A percentile compares a stretch with the other conserved stretches of the same genome.
Evolutionary conservation across 2,888 invertebrate genomes (phyloP).

Genomic region (Cecidostiba fungosa): DNA sequence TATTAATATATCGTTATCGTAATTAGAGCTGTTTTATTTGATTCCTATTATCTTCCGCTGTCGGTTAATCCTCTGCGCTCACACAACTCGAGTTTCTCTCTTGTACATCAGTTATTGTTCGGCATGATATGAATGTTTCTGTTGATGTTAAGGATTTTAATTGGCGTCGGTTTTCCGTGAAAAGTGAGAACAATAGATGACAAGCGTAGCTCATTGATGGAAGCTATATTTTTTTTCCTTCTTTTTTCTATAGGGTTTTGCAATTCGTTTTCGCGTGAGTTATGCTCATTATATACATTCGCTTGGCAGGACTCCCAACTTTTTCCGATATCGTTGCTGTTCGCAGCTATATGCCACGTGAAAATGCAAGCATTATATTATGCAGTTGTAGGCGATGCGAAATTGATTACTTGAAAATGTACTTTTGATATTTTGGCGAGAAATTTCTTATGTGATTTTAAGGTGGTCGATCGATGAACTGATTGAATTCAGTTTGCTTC

Average conservation of each 20-base stretch:
- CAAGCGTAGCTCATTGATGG: not conserved
- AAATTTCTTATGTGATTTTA: too few species aligned
- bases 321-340: not conserved
- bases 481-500: not conserved
- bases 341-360: not conserved
- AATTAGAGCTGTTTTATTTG: not conserved
- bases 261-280: not conserved
- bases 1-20: not conserved
- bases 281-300: not conserved
- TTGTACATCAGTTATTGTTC: too few species aligned
- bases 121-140: not conserved
- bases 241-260: not conserved
- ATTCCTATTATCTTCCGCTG: not conserved
- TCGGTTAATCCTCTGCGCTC: not conserved
- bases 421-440: not conserved
- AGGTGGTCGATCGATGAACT: not conserved
- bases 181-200: not conserved
- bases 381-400: not conserved
- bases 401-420: not conserved
- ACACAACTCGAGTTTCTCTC: too few species aligned
- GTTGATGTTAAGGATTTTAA: not conserved
- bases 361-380: not conserved
- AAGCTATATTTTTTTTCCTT: not conserved
- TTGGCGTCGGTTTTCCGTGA: not conserved
- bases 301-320: slow-evolving; percentile 8